Conservation (phyloP, 2,797 vertebrate genomes). For the Lycodopsis pacificus region DNA sequence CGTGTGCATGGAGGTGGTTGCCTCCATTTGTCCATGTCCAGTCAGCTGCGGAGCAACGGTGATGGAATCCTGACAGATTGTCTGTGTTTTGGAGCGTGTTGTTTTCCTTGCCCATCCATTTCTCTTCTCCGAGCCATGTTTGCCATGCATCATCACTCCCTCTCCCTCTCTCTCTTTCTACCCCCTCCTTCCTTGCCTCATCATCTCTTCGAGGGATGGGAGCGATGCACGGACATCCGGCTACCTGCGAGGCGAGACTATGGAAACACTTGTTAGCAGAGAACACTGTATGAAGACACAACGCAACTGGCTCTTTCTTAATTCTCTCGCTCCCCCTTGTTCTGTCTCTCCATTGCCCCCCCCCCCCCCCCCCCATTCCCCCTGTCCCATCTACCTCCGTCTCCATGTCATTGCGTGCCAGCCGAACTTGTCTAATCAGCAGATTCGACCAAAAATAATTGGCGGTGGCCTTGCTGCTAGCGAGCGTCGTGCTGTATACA, state of each 20-base stretch:
- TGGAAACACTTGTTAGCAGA: slow-evolving; percentile 57
- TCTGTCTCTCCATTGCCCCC: slow-evolving; percentile 19
- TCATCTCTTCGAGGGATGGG: slow-evolving; percentile 69
- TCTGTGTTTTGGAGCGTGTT: slow-evolving; percentile 83
- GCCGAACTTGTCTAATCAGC: slow-evolving; percentile 84
- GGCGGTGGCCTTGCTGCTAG: slow-evolving; percentile 80
- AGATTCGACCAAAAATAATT: slow-evolving; percentile 83
- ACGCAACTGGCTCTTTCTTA: slow-evolving; percentile 41
- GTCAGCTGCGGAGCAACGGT: slow-evolving; percentile 75
- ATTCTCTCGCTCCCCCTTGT: slow-evolving; percentile 39
- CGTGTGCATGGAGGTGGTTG: slow-evolving; percentile 59
- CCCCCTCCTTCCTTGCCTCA: slow-evolving; percentile 66
- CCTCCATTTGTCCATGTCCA: slow-evolving; percentile 82
- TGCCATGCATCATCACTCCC: slow-evolving; percentile 79
- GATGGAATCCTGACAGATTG: slow-evolving; percentile 84
- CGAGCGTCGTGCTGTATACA: slow-evolving; percentile 76
- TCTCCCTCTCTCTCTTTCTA: slow-evolving; percentile 42
- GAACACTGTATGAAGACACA: slow-evolving; percentile 37
- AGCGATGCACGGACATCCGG: slow-evolving; percentile 56
- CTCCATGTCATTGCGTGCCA: slow-evolving; percentile 77
- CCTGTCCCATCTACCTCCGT: slow-evolving; percentile 39
- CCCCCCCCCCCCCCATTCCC: background rate
- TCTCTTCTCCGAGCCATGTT: slow-evolving; percentile 77
- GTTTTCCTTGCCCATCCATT: slow-evolving; percentile 82
- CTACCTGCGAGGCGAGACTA: slow-evolving; percentile 70